Conservation (phyloP, 1,140 invertebrate genomes). For the Drosophila melanica region DNA sequence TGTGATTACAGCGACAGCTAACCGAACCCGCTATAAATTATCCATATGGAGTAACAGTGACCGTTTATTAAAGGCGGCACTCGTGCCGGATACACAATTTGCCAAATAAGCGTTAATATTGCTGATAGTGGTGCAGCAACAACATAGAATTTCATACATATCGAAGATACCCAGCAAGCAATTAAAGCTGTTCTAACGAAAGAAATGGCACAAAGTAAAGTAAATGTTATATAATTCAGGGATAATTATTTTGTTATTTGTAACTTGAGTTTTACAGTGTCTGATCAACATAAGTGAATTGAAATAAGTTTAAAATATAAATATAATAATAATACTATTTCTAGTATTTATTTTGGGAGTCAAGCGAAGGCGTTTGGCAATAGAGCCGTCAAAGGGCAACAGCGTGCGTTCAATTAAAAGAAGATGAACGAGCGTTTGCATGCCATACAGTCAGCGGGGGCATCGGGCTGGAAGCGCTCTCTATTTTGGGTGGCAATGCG, state of each 20-base stretch:
- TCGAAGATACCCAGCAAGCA: background rate
- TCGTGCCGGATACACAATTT: conserved; percentile 10
- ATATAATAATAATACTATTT: no score
- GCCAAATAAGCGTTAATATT: background rate
- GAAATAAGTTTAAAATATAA: background rate
- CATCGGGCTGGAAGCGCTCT: conserved; percentile 19
- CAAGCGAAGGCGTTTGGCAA: background rate
- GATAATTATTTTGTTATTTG: no score
- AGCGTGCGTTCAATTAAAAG: conserved; percentile 54
- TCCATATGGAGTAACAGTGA: background rate
- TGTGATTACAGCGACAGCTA: conserved; percentile 24
- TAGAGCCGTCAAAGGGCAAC: background rate
- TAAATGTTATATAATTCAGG: no score
- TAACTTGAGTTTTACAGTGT: no score
- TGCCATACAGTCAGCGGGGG: conserved; percentile 19
- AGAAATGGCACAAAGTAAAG: no score
- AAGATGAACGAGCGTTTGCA: conserved; percentile 44
- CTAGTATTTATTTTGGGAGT: background rate
- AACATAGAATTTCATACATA: background rate
- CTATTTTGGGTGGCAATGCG: conserved; percentile 14
- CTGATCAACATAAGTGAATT: no score
- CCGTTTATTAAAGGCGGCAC: background rate
- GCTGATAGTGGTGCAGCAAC: background rate
- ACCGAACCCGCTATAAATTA: conserved; percentile 12
- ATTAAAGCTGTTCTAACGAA: no score